These are phyloP conservation scores for Lampropteryx suffumata DNA, from an alignment of 2,888 invertebrate species.

Conservation along the genomic window DNA sequence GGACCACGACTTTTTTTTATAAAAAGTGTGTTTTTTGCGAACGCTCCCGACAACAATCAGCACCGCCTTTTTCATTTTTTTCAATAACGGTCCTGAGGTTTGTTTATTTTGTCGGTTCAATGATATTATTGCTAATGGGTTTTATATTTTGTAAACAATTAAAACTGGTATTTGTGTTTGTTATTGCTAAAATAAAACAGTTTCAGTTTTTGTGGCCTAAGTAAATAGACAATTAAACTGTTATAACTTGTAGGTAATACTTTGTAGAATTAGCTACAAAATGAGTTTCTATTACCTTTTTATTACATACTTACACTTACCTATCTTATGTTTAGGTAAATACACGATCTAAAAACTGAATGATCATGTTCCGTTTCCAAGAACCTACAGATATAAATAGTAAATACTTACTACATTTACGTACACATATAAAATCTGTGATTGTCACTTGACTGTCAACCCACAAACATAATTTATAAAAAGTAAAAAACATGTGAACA, in stretches of 20 bases:
- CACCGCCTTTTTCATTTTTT: constrained; percentile 66
- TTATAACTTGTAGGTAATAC: no score
- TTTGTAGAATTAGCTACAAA: constrained; percentile 1
- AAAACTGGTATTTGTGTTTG: constrained; percentile 11
- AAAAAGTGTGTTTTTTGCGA: constrained; percentile 71
- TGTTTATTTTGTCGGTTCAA: constrained; percentile 70
- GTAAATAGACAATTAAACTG: constrained; percentile 18
- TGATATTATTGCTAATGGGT: constrained; percentile 62
- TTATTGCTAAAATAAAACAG: constrained; percentile 15
- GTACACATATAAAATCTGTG: constrained; percentile 2
- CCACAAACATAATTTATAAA: constrained; percentile 19
- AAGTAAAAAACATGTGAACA: constrained; percentile 36
- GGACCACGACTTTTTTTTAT: constrained; percentile 57
- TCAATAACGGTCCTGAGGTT: constrained; percentile 72
- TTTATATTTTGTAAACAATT: constrained; percentile 43
- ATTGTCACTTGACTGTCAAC: background rate
- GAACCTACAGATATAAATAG: no score
- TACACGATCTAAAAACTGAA: no score
- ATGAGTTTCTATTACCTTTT: background rate
- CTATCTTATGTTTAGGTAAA: no score
- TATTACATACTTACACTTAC: no score
- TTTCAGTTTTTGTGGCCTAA: constrained; percentile 7
- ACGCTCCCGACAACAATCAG: constrained; percentile 70
- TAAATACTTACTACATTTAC: background rate
- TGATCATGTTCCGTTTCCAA: no score